phyloP scores from a whole-genome alignment of 35 echinoderm and acorn worm species.

The Lytechinus variegatus region DNA sequence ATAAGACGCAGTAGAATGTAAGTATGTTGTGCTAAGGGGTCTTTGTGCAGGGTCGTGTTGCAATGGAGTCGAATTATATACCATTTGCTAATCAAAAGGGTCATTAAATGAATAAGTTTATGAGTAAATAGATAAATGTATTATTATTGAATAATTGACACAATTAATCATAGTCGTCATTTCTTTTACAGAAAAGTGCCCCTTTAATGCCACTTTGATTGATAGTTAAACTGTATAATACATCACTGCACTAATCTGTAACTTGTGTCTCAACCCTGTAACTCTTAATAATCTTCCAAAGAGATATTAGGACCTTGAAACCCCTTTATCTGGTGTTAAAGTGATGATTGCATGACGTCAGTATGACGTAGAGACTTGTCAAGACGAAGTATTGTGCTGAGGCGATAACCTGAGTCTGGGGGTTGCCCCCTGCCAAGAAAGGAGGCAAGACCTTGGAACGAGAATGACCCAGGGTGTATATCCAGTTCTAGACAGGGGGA shows the following conservation, averaged over 20 bases:
- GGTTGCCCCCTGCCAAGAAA: background rate
- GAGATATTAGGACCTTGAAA: background rate
- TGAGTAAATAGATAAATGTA: no score
- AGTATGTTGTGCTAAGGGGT: no score
- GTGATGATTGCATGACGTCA: conserved; percentile 21
- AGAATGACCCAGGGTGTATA: background rate
- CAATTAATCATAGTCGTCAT: no score
- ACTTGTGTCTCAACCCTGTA: background rate
- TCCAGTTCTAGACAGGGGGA: background rate
- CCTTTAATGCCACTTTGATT: no score
- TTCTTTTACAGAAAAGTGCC: no score
- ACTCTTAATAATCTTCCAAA: background rate
- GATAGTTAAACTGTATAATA: no score
- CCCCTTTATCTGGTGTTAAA: background rate
- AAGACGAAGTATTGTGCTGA: background rate
- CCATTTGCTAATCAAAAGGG: no score
- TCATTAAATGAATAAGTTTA: no score
- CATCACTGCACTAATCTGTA: background rate
- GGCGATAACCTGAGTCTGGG: background rate
- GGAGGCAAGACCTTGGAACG: background rate
- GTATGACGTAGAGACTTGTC: conserved; percentile 26
- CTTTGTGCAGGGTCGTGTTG: no score
- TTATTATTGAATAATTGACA: no score
- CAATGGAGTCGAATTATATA: no score
- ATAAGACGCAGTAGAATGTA: no score